Evolutionary conservation across 2,888 invertebrate species (phyloP).

Genomic region (Thereva unica): DNA sequence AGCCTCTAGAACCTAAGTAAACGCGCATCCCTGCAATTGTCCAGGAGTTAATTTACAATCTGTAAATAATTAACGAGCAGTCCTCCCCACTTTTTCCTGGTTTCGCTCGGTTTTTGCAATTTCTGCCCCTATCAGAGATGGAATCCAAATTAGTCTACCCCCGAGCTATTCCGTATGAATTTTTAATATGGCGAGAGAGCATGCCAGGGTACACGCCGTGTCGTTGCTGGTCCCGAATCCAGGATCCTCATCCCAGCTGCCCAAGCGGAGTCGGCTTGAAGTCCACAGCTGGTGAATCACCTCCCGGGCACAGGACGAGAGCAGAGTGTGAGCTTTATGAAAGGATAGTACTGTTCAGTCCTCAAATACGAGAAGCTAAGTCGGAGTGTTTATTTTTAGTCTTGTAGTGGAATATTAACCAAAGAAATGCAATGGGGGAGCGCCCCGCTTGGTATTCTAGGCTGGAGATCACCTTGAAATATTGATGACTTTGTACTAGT

Average conservation of each 20-base stretch:
- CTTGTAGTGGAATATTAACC: slow-evolving; percentile 30
- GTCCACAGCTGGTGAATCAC: slow-evolving; percentile 4
- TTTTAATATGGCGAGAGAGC: slow-evolving; percentile 29
- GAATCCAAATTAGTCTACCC: slow-evolving; percentile 33
- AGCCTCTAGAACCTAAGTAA: too few species aligned
- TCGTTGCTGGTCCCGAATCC: not conserved
- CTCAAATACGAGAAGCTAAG: slow-evolving; percentile 6
- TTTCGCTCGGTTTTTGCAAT: slow-evolving; percentile 17
- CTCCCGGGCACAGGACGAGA: not conserved
- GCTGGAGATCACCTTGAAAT: slow-evolving; percentile 21
- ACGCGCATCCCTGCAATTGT: slow-evolving; percentile 24
- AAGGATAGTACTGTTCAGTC: slow-evolving; percentile 11
- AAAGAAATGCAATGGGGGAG: slow-evolving; percentile 27
- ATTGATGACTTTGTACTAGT: not conserved
- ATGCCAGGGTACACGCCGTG: slow-evolving; percentile 26
- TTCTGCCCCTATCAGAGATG: slow-evolving; percentile 28
- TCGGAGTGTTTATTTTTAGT: slow-evolving; percentile 33
- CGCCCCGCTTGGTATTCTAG: slow-evolving; percentile 28
- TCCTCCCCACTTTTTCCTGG: slow-evolving; percentile 20
- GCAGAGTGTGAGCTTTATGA: slow-evolving; percentile 6
- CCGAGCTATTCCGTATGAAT: slow-evolving; percentile 31
- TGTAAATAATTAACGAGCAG: slow-evolving; percentile 26
- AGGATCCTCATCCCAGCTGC: too few species aligned
- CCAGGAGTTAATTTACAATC: slow-evolving; percentile 32
- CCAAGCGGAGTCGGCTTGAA: slow-evolving; percentile 4